Evolutionary conservation across 2,888 invertebrate species (phyloP).

Genomic region (Aspidiotus destructor): DNA sequence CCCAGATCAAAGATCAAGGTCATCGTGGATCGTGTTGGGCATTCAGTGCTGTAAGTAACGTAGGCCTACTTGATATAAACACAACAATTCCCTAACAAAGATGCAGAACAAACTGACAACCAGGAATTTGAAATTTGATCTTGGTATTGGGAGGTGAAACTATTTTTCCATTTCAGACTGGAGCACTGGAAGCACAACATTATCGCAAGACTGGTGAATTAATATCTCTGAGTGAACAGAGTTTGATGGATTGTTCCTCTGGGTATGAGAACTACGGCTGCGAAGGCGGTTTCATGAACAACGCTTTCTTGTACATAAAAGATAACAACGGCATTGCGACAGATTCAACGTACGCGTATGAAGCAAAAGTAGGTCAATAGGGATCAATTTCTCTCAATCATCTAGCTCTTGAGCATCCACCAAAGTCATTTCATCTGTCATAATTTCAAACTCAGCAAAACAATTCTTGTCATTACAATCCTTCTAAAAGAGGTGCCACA

Average conservation of each 20-base stretch:
- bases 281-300: conserved; percentile 73
- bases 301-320: conserved; percentile 74
- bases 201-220: conserved; percentile 67
- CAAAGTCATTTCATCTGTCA: too few relatives aligned
- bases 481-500: conserved; percentile 60
- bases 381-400: too few relatives aligned
- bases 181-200: conserved; percentile 78
- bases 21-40: too few relatives aligned
- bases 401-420: too few relatives aligned
- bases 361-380: conserved; percentile 50
- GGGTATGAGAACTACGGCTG: conserved; percentile 83
- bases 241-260: conserved; percentile 76
- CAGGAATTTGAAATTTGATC: too few relatives aligned
- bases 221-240: conserved; percentile 82
- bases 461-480: conserved; percentile 50
- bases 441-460: conserved; percentile 34
- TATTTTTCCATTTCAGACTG: conserved; percentile 54
- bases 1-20: too few relatives aligned
- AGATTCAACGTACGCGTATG: conserved; percentile 78
- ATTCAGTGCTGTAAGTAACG: too few relatives aligned
- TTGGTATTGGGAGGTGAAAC: too few relatives aligned
- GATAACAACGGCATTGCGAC: conserved; percentile 81
- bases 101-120: too few relatives aligned
- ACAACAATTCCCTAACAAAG: too few relatives aligned
- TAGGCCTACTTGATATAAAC: too few relatives aligned